phyloP scores from a whole-genome alignment of 1,140 invertebrate species.

The Gryon sp. region DNA sequence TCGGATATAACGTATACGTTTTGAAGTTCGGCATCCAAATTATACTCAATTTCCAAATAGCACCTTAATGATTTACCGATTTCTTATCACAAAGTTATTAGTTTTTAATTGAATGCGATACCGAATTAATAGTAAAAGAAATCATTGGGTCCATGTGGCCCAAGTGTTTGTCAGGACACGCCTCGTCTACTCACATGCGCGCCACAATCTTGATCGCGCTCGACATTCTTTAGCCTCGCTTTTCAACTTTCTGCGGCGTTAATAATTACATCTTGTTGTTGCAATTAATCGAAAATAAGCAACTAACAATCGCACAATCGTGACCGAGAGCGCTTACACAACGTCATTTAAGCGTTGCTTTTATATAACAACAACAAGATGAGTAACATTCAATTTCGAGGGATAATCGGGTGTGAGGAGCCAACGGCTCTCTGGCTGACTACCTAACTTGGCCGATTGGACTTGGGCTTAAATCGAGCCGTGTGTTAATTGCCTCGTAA shows the following conservation, averaged over 20 bases:
- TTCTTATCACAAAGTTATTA: background rate
- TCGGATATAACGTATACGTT: too few species aligned
- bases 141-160: constrained; percentile 13
- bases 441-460: constrained; percentile 40
- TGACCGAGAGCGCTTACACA: background rate
- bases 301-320: constrained; percentile 9
- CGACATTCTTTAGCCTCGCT: constrained; percentile 42
- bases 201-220: constrained; percentile 30
- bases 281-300: constrained; percentile 33
- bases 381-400: constrained; percentile 9
- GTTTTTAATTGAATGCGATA: constrained; percentile 10
- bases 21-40: too few species aligned
- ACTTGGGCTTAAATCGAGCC: constrained; percentile 56
- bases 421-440: constrained; percentile 3
- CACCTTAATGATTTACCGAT: too few species aligned
- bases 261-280: constrained; percentile 44
- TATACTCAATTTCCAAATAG: too few species aligned
- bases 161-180: constrained; percentile 21
- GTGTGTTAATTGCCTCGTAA: constrained; percentile 70
- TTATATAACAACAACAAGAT: too few species aligned
- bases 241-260: constrained; percentile 32
- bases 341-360: constrained; percentile 5
- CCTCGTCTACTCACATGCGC: constrained; percentile 21
- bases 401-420: constrained; percentile 24
- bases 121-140: constrained; percentile 10